Conservation (phyloP, 2,113 vertebrate species). For the Erythrocercus mccallii region DNA sequence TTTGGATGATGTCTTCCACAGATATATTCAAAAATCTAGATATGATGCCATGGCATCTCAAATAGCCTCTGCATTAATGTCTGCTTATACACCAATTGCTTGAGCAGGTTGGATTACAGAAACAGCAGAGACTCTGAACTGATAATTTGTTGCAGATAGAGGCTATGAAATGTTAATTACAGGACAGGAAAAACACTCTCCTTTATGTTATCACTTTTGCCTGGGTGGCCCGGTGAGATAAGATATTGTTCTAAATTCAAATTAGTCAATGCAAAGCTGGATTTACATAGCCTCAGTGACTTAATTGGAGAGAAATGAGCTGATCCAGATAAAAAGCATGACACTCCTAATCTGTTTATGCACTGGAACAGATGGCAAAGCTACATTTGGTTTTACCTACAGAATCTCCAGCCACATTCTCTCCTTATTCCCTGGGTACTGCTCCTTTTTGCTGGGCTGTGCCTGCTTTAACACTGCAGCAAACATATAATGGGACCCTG, state of each 20-base stretch:
- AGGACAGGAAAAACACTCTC: background rate
- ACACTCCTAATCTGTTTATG: constrained; percentile 27
- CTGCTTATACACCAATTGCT: background rate
- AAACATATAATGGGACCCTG: background rate
- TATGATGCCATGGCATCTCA: background rate
- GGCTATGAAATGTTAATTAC: constrained; percentile 17
- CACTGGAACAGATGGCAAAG: background rate
- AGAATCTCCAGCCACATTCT: background rate
- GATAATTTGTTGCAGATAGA: background rate
- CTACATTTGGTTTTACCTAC: background rate
- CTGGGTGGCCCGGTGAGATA: background rate
- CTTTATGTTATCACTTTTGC: background rate
- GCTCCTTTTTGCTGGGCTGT: background rate
- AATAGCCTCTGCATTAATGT: background rate
- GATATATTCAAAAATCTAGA: background rate
- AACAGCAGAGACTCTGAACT: background rate
- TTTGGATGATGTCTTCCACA: background rate
- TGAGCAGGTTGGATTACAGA: background rate
- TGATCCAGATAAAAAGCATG: constrained; percentile 16
- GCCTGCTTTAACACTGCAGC: background rate
- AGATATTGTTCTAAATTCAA: constrained; percentile 31
- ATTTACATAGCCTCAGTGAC: constrained; percentile 1
- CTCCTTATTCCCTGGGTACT: background rate
- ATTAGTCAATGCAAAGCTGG: background rate
- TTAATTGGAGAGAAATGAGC: constrained; percentile 34